Conservation (phyloP, 2,797 vertebrate genomes). For the Chelon auratus region DNA sequence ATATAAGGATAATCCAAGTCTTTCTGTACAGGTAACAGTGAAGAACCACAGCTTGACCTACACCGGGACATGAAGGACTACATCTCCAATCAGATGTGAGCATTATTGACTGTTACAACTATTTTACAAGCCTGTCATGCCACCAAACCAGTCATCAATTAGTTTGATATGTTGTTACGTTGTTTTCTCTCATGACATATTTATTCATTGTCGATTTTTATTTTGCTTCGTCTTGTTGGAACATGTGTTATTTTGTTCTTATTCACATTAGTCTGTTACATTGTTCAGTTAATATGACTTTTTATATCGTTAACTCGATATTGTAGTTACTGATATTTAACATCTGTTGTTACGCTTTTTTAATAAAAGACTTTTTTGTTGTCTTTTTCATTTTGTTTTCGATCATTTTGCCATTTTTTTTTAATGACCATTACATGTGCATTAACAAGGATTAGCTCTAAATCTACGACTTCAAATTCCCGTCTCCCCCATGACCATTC, state of each 20-base stretch:
- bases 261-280: constrained; percentile 3
- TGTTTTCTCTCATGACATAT: constrained; percentile 40
- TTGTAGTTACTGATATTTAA: constrained; percentile 16
- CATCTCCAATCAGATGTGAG: constrained; percentile 66
- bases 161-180: constrained; percentile 8
- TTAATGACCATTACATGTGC: constrained; percentile 58
- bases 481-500: constrained; percentile 52
- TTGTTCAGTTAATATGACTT: constrained; percentile 7
- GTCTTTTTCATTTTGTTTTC: constrained; percentile 61
- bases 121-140: constrained; percentile 30
- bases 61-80: constrained; percentile 50
- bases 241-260: constrained; percentile 10
- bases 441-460: constrained; percentile 66
- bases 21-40: constrained; percentile 60
- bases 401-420: constrained; percentile 61
- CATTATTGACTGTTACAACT: constrained; percentile 50
- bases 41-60: not conserved
- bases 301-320: constrained; percentile 10
- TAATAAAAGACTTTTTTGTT: constrained; percentile 70
- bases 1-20: not conserved
- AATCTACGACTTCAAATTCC: constrained; percentile 74
- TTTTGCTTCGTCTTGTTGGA: constrained; percentile 18
- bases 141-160: constrained; percentile 33
- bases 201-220: constrained; percentile 53
- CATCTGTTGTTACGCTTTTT: constrained; percentile 12